phyloP scores from a whole-genome alignment of 2,113 vertebrate species.

The Loxodonta africana region DNA sequence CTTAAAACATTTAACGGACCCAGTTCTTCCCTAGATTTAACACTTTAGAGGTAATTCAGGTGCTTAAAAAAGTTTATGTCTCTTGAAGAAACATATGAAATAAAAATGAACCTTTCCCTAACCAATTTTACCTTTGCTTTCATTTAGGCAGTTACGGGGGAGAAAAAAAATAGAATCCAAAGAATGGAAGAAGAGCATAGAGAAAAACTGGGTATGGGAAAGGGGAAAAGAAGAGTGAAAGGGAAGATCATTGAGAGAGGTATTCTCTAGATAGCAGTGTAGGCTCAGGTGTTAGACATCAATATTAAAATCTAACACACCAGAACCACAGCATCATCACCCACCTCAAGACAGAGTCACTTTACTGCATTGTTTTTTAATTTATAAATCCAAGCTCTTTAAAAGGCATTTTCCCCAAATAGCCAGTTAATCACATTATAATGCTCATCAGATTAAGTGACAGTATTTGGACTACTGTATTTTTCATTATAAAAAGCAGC shows the following conservation, averaged over 20 bases:
- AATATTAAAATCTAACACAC: not conserved
- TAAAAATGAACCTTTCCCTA: not conserved
- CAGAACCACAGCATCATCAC: not conserved
- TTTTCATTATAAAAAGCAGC: conserved; percentile 30
- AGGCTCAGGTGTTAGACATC: not conserved
- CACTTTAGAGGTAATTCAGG: not conserved
- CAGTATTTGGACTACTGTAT: not conserved
- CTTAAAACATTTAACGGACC: not conserved
- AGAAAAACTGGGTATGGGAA: not conserved
- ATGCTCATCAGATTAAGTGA: conserved; percentile 33
- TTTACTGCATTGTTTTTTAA: not conserved
- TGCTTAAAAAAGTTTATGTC: not conserved
- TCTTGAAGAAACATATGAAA: conserved; percentile 18
- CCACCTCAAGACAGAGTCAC: not conserved
- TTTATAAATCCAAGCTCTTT: not conserved
- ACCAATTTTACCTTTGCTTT: conserved; percentile 20
- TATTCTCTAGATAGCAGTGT: not conserved
- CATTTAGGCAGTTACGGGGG: not conserved
- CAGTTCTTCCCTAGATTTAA: not conserved
- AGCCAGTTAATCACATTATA: not conserved
- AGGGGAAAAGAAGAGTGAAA: conserved; percentile 9
- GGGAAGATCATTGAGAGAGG: not conserved
- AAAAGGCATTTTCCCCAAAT: not conserved
- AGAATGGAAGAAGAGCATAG: not conserved
- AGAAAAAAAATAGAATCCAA: not conserved